Evolutionary conservation across 2,888 invertebrate genomes (phyloP), one percentile per base, ranked within the genome.

Genomic region (Spilarctia lutea): DNA sequence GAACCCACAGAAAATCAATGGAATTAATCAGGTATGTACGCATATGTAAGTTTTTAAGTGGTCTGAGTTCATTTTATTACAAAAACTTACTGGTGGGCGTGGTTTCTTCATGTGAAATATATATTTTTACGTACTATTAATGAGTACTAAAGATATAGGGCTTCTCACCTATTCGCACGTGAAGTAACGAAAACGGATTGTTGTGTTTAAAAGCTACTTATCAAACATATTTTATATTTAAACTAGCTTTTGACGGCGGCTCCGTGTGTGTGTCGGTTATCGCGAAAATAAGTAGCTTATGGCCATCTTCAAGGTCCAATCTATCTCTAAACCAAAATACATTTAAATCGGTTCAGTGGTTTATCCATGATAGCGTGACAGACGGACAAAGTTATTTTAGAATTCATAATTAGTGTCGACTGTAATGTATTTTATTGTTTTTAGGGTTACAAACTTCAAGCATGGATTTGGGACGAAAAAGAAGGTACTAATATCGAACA

Each of bases 1-100:
- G 0, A 98, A 99, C 93, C 99, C 99, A 0, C 99, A 99, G 89
- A 98, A 99, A 94, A 99, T 99, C 74, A 99, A 99, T 91, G 99
- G 99, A 48, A 99, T 99, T 75, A 99, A 99, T 96, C 99, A 99
- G 95, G 99, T 96, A 83, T 10, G 78, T 83, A 45, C 56, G 42
- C 20, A 72, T n/a, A n/a, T n/a, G n/a, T n/a, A n/a, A n/a, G n/a
- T n/a, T n/a, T n/a, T n/a, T n/a, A n/a, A n/a, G n/a, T n/a, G n/a
- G n/a, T n/a, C n/a, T n/a, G n/a, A n/a, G n/a, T n/a, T n/a, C 33
- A 69, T 75, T 60, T 20, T 6, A 7, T 24, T 24, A 52, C 52
- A 52, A 52, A 52, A 24, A n/a, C n/a, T n/a, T n/a, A n/a, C 20
- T 48, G 48, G 3, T 48, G 7, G 6, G 48, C 3, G 24, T 20